These are phyloP conservation scores for Lepidurus packardi DNA, from an alignment of 1,140 invertebrate species.

Conservation along the genomic window DNA sequence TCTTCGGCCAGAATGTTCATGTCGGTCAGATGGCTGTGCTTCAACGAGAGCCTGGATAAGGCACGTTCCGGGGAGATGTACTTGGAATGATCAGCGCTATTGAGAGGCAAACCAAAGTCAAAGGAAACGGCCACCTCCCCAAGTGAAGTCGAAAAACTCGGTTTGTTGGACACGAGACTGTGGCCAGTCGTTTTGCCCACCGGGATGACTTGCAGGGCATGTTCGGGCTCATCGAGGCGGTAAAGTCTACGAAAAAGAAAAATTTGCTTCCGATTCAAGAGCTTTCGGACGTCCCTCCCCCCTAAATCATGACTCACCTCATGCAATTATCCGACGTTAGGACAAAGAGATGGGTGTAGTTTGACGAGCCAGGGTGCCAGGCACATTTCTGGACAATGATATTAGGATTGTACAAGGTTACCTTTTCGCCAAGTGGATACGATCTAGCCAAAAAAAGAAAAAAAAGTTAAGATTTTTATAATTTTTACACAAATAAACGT, in stretches of 20 bases:
- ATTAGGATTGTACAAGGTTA: slow-evolving; percentile 26
- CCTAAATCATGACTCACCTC: slow-evolving; percentile 49
- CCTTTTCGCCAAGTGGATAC: slow-evolving; percentile 21
- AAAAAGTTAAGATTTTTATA: background rate
- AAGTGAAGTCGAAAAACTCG: slow-evolving; percentile 50
- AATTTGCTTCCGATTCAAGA: slow-evolving; percentile 4
- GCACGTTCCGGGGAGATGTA: slow-evolving; percentile 27
- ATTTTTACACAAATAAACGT: background rate
- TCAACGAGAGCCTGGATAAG: slow-evolving; percentile 26
- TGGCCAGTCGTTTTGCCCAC: slow-evolving; percentile 37
- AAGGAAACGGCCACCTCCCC: slow-evolving; percentile 79
- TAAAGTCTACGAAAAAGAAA: slow-evolving; percentile 37
- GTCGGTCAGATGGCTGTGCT: background rate
- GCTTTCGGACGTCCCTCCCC: background rate
- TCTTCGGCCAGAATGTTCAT: background rate
- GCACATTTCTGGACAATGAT: slow-evolving; percentile 50
- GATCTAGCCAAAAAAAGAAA: slow-evolving; percentile 20
- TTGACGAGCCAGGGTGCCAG: slow-evolving; percentile 75
- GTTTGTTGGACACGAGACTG: slow-evolving; percentile 32
- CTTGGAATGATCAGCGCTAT: slow-evolving; percentile 28
- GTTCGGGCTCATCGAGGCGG: slow-evolving; percentile 43
- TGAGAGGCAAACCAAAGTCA: slow-evolving; percentile 62
- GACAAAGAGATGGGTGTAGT: slow-evolving; percentile 66
- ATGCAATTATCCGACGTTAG: slow-evolving; percentile 76
- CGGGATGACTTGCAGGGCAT: slow-evolving; percentile 41